Conservation (phyloP, 2,888 invertebrate genomes). For the Osedax frankpressi region DNA sequence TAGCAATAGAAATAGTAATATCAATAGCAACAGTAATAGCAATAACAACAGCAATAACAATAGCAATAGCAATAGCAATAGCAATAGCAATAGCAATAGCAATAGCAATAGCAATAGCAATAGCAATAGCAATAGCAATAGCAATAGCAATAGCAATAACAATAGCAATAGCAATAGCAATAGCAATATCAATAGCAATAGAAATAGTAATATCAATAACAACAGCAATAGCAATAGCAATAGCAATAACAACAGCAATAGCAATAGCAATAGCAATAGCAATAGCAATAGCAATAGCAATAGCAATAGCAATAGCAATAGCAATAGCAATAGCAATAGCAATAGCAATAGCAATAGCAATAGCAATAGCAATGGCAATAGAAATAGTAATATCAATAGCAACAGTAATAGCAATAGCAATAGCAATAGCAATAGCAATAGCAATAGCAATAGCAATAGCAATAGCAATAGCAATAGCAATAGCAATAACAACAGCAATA, state of each 20-base stretch:
- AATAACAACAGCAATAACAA: no score
- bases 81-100: no score
- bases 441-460: slow-evolving; percentile 5
- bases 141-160: no score
- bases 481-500: slow-evolving; percentile 8
- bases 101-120: no score
- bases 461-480: not conserved
- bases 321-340: not conserved
- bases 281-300: slow-evolving; percentile 4
- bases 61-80: no score
- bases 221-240: not conserved
- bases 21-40: no score
- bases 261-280: slow-evolving; percentile 4
- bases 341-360: slow-evolving; percentile 8
- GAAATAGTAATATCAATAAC: not conserved
- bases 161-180: no score
- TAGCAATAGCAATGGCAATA: slow-evolving; percentile 15
- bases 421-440: slow-evolving; percentile 6
- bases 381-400: not conserved
- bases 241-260: not conserved
- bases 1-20: no score
- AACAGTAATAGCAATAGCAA: slow-evolving; percentile 3
- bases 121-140: no score
- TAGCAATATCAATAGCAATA: no score
- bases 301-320: not conserved